Evolutionary conservation across 2,797 vertebrate genomes (phyloP), one percentile per base, ranked within the genome.

Genomic region (Chiroxiphia lanceolata): DNA sequence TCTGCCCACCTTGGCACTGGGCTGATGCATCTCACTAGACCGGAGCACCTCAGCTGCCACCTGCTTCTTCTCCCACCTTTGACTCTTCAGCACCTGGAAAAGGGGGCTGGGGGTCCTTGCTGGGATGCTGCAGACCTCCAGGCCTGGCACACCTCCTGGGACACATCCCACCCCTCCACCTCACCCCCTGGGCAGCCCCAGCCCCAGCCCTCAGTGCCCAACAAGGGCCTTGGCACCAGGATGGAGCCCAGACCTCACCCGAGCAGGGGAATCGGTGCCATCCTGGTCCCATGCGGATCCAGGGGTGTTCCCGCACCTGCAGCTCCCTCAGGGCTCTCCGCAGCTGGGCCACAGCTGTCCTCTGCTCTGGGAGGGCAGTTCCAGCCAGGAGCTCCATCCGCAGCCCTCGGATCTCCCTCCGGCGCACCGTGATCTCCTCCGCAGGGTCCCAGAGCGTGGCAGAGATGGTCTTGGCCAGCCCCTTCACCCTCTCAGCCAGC

Each of bases 81-180:
- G 98, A 81, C 96, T 97, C 96, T 99, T 99, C 91, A 99, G 96
- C 61, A 98, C 97, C 99, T 99, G 94, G n/a, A 91, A 89, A 71
- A 83, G 40, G 8, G 11, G 25, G 31, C 69, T 61, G 26, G 22
- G 36, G 8, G 7, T 59, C 60, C 19, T 50, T 71, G 33, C 16
- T 61, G 75, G 31, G 27, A 1, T 53, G 20, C 59, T 77, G 40
- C 38, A 82, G 45, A 29, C 21, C 42, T 74, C 22, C 44, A 50
- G 50, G 17, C 40, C 18, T 11, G 29, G 34, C 14, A 5, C 11
- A 54, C 68, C 59, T 56, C n/a, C 40, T 48, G 22, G 54, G 44
- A 23, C 15, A 9, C 3, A 5, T 34, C 71, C 51, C 42, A 56
- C 36, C 29, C 29, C 10, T 36, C 19, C 27, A 2, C 18, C 27